Conservation (phyloP, 2,888 invertebrate genomes). For the Schizotus pectinicornis region DNA sequence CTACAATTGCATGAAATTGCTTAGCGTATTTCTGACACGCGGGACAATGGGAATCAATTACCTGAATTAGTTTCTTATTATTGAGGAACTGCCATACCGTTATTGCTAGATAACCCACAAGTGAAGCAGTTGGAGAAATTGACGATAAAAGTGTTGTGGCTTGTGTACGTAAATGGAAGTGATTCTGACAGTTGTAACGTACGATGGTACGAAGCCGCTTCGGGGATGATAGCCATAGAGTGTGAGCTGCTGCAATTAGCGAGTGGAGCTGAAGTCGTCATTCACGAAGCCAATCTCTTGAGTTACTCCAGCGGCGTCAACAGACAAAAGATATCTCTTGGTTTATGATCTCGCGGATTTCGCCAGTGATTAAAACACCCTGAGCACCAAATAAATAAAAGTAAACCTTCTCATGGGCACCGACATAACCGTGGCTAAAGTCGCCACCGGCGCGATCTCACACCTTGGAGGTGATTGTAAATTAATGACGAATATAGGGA, state of each 20-base stretch:
- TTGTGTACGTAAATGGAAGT: slow-evolving; percentile 22
- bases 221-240: slow-evolving; percentile 37
- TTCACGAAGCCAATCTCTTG: slow-evolving; percentile 25
- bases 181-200: slow-evolving; percentile 5
- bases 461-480: too few species aligned
- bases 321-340: slow-evolving; percentile 45
- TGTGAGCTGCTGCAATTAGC: slow-evolving; percentile 39
- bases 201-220: slow-evolving; percentile 15
- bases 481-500: too few species aligned
- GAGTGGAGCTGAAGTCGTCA: slow-evolving; percentile 31
- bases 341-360: slow-evolving; percentile 39
- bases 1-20: slow-evolving; percentile 10
- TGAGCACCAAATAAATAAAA: not conserved
- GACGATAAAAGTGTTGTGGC: too few species aligned
- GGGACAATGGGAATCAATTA: too few species aligned
- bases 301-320: slow-evolving; percentile 40
- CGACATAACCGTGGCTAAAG: too few species aligned
- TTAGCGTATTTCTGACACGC: not conserved
- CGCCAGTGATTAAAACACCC: slow-evolving; percentile 20
- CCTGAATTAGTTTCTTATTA: too few species aligned
- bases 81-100: too few species aligned
- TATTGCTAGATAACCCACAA: too few species aligned
- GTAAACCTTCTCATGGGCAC: not conserved
- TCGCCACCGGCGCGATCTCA: too few species aligned
- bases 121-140: too few species aligned